These are phyloP conservation scores for Dicycla oo DNA, from an alignment of 2,888 invertebrate species.

Conservation along the genomic window DNA sequence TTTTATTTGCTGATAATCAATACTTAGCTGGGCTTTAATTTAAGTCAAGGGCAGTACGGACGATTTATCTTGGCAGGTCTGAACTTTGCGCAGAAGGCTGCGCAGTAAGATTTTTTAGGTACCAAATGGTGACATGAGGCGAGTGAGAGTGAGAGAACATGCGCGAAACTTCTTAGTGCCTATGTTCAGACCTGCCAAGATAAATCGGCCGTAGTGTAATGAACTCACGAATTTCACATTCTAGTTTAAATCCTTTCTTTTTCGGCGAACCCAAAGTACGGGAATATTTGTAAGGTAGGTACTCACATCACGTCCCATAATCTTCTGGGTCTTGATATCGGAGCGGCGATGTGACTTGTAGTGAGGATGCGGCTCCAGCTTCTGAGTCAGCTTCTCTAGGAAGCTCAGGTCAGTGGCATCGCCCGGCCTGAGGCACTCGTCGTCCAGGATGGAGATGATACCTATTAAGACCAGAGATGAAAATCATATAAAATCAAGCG, in stretches of 20 bases:
- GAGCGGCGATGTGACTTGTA: slow-evolving; percentile 96
- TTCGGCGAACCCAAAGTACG: too few relatives aligned
- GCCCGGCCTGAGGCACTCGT: slow-evolving; percentile 97
- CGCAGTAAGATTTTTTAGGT: too few relatives aligned
- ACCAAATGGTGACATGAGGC: too few relatives aligned
- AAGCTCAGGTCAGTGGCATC: slow-evolving; percentile 96
- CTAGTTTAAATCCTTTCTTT: background rate
- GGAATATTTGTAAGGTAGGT: too few relatives aligned
- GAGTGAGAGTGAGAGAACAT: too few relatives aligned
- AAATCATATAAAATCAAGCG: background rate
- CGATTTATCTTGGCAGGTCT: too few relatives aligned
- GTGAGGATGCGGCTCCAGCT: slow-evolving; percentile 94
- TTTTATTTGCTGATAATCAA: background rate
- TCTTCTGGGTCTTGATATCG: slow-evolving; percentile 94
- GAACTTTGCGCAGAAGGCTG: too few relatives aligned
- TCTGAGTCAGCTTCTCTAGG: slow-evolving; percentile 94
- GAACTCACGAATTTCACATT: background rate
- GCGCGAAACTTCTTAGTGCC: too few relatives aligned
- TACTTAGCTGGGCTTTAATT: background rate
- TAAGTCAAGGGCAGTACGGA: too few relatives aligned
- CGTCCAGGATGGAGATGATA: slow-evolving; percentile 96
- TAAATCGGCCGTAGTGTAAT: too few relatives aligned
- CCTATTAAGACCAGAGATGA: slow-evolving; percentile 83
- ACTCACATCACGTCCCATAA: slow-evolving; percentile 95
- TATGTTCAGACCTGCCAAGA: too few relatives aligned